Evolutionary conservation across 2,888 invertebrate species (phyloP).

Genomic region (Pseudoips prasinana): DNA sequence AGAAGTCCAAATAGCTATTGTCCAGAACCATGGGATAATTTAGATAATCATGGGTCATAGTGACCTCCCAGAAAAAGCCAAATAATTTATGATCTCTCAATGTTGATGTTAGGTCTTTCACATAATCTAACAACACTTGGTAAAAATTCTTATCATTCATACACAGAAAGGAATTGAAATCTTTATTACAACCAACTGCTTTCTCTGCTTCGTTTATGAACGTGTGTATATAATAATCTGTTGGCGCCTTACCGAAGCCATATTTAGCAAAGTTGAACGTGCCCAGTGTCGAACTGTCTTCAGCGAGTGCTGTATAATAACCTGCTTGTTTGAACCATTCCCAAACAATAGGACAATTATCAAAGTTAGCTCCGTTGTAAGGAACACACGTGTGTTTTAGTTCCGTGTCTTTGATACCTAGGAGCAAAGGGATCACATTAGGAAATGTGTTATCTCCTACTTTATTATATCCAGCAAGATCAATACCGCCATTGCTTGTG

Average conservation of each 20-base stretch:
- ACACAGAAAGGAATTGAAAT: conserved; percentile 85
- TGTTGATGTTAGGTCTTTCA: conserved; percentile 82
- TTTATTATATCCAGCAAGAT: conserved; percentile 94
- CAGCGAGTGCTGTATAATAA: conserved; percentile 89
- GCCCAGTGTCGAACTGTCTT: conserved; percentile 90
- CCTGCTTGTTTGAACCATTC: conserved; percentile 86
- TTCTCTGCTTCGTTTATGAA: conserved; percentile 86
- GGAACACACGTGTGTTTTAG: conserved; percentile 84
- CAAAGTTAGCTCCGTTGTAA: conserved; percentile 83
- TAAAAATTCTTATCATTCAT: conserved; percentile 86
- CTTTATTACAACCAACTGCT: conserved; percentile 83
- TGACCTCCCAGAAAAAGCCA: conserved; percentile 91
- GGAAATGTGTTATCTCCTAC: conserved; percentile 97
- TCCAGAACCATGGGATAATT: conserved; percentile 90
- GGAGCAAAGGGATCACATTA: conserved; percentile 90
- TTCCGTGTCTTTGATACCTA: conserved; percentile 86
- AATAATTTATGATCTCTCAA: conserved; percentile 85
- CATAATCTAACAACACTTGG: conserved; percentile 86
- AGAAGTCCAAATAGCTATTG: conserved; percentile 79
- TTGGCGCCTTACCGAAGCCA: conserved; percentile 89
- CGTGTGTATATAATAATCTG: conserved; percentile 91
- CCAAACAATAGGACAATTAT: conserved; percentile 93
- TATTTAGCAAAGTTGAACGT: conserved; percentile 90
- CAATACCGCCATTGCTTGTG: conserved; percentile 84
- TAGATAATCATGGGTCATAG: conserved; percentile 91